Percentiles rank a stretch among this genome's conserved stretches.
Conservation (phyloP, 1,140 invertebrate genomes). For the Aricia agestis region DNA sequence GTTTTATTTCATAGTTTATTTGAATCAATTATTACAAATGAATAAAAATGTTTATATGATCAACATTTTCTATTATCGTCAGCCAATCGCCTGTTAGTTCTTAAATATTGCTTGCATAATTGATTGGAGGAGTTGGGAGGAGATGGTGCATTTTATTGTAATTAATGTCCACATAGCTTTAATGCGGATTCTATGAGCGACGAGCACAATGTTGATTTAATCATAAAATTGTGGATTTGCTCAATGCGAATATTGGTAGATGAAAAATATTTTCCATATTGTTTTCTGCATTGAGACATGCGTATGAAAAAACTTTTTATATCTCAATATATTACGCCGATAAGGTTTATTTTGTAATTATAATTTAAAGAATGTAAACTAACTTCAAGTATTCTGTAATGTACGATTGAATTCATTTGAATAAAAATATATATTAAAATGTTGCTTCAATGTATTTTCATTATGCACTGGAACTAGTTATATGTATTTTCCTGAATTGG, state of each 20-base stretch:
- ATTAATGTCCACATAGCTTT: constrained; percentile 72
- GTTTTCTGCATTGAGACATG: constrained; percentile 54
- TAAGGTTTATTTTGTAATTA: constrained; percentile 73
- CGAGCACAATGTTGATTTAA: constrained; percentile 66
- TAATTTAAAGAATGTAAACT: constrained; percentile 70
- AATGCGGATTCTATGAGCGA: constrained; percentile 58
- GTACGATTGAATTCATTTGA: constrained; percentile 73
- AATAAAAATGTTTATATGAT: background rate
- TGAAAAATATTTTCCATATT: constrained; percentile 53
- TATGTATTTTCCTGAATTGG: too few relatives aligned
- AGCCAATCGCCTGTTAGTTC: background rate
- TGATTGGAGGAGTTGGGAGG: constrained; percentile 33
- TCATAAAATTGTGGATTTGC: constrained; percentile 54
- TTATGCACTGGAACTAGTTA: too few relatives aligned
- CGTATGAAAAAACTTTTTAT: constrained; percentile 57
- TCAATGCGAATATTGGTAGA: constrained; percentile 47
- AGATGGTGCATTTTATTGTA: constrained; percentile 73
- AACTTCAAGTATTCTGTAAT: constrained; percentile 71
- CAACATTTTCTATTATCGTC: constrained; percentile 1
- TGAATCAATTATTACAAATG: too few relatives aligned
- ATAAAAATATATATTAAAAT: constrained; percentile 77
- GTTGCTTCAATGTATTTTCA: constrained; percentile 33
- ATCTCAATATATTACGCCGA: constrained; percentile 62
- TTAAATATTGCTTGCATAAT: constrained; percentile 62
- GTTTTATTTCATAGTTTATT: too few relatives aligned